Evolutionary conservation across 2,888 invertebrate species (phyloP), one percentile per base, ranked within the genome.

Genomic region (Cantharis flavilabris): DNA sequence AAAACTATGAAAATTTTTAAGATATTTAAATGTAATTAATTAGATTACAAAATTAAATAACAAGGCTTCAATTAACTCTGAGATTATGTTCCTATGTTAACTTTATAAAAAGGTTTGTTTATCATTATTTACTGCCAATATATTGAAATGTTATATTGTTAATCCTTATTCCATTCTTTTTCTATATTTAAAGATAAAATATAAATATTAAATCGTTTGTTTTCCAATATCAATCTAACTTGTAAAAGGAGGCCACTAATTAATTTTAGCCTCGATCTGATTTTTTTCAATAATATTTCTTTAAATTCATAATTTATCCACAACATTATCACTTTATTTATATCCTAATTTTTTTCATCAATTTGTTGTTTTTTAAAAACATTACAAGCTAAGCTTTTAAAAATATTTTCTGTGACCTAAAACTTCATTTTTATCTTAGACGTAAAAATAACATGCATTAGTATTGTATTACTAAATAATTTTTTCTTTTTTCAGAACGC

Each of bases 401-500:
- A n/a, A 49, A 49, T n/a, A 49, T n/a, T 49, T 9, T 49, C 13
- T 13, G 4, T 33, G 33, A 33, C 33, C 11, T 33, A 11, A 33
- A 33, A 49, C 9, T 30, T 49, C n/a, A 3, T 11, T 1, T 49
- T 49, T 7, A 49, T 49, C n/a, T 4, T 33, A 33, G 5, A 10
- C 9, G 9, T 30, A 10, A 11, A 9, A 2, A 33, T 13, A 26
- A 9, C 26, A 26, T 26, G 26, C 26, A 26, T 26, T 16, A 16
- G 16, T 16, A 16, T 16, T 16, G 16, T 16, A 16, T 26, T 26
- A 9, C 26, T 26, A 26, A 33, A 13, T 13, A 13, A 33, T 13
- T 13, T 33, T 20, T 69, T 9, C 49, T 65, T 62, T 23, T 88
- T 90, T 20, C 88, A 96, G 98, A 98, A 89, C 93, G 98, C 80